Base-by-base conservation (phyloP, 2,797 vertebrate genomes). In the Alfaro cultratus region DNA sequence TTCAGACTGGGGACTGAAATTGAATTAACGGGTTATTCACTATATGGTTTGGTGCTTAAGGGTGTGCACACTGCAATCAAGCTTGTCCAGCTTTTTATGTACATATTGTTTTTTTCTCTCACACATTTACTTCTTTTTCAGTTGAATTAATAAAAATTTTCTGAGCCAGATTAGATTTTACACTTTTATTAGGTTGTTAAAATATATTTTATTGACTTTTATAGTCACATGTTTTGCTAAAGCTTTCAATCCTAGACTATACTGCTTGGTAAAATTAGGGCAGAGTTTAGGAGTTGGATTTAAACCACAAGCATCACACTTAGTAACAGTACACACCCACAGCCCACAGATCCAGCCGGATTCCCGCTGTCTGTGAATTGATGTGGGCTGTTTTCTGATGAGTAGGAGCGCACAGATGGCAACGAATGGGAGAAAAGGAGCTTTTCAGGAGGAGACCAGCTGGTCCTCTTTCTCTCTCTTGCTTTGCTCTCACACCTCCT, bases 401-500 rank as follows among this genome's bases (percentile, higher is more conserved):
- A 89, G 86, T 80, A 83, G 77, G 82, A 88, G 84, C 82, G 62
- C 76, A 80, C 89, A 93, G 86, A 89, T 91, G 88, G 86, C 86
- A 76, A 55, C 82, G 82, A 85, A 84, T 86, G 83, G 76, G 80
- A 89, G 86, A 71, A 82, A 85, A 88, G 74, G 46, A 77, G 84
- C 75, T 78, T 87, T 88, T 85, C 89, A 93, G 87, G 75, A 87
- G 82, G 80, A 87, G 80, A 86, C 89, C 91, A 92, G 91, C 90
- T 93, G 94, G 84, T 90, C 64, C 76, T 75, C 82, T 89, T 89
- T 89, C 83, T 80, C 71, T 82, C 76, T 79, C 26, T 82, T 87
- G 77, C 83, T 82, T 80, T 80, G 68, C 85, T 86, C 82, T 85
- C 87, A 83, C 82, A 89, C 88, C 85, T 92, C 88, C 88, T 86